Evolutionary conservation across 2,113 vertebrate species (phyloP), one percentile per base, ranked within the genome.

Genomic region (Peucedramus taeniatus): DNA sequence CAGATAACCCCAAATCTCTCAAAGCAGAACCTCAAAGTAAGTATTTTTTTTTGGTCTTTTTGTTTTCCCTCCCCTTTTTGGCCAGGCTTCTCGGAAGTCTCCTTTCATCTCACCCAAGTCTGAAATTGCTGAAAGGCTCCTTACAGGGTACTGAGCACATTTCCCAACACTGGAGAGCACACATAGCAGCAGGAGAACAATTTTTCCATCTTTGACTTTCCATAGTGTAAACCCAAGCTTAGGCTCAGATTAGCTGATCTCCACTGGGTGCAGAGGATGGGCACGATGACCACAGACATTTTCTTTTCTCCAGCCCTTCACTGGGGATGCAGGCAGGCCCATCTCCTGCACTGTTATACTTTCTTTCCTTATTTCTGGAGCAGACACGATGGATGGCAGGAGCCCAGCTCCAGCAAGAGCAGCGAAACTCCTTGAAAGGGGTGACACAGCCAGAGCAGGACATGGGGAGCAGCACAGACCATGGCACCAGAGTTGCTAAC

Each of bases 91-190:
- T 96, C 8, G 0, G 77, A 95, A 94, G 50, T 63, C 66, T 93
- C 63, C 39, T 95, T 93, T 94, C 39, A 90, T 69, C 63, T 89
- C 2, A 0, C 47, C 87, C 24, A 51, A 80, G 66, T 27, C 90
- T 93, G 84, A 88, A 87, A 59, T 90, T 79, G 19, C 82, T 94
- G 59, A 76, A 91, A 94, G 78, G 59, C n/a, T 81, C 78, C 30
- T 85, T 37, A 39, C 61, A 65, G 78, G 40, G 28, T 35, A 1
- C 50, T 49, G 59, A 83, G 50, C 4, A 1, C 28, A 35, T 83
- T 87, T 59, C 74, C 74, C 65, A 45, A 35, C 74, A 64, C 15
- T 71, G 70, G 39, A 65, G 45, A 80, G 68, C 59, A 39, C 57
- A 57, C 1, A 2, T n/a, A 57, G 50, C 42, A 75, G 19, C 7